Base-by-base conservation (phyloP, 2,888 invertebrate genomes). In the Eurytoma californica region DNA sequence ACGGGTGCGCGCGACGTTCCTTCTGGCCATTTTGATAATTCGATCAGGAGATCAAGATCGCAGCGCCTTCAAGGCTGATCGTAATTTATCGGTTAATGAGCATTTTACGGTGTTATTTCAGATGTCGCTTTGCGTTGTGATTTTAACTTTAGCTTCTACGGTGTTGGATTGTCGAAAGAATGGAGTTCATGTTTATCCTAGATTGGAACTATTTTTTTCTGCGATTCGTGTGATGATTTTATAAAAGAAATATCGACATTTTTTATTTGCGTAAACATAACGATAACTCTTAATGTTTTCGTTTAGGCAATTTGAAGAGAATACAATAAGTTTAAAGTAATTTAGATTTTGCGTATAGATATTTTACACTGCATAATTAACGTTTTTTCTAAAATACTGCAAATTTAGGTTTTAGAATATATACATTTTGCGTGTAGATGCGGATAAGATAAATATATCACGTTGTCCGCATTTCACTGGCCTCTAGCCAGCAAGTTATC, bases 401-500 rank as follows among this genome's bases (percentile, higher is more conserved):
- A 39, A 66, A 57, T 68, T 75, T 53, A n/a, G 47, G 51, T 24
- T 60, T 68, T 60, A 61, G 28, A 67, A 39, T 47, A 47, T 39
- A 39, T 39, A 67, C 60, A 60, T 57, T 73, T 66, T n/a, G 49
- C 24, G 16, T 20, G 61, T n/a, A 24, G 57, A 60, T 60, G 60
- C 30, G 39, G 20, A 60, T 13, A 47, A 53, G 73, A 53, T 53
- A 68, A 60, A 75, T 63, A 63, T 63, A 63, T 75, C 61, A 47
- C 39, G 51, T 20, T 69, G 68, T 20, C 61, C 51, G 57, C 53
- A 69, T 76, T 76, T 61, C 28, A 47, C 30, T 76, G 75, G 68
- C 53, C 49, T 14, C n/a, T 20, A 51, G 68, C 75, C 75, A 76
- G 30, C n/a, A 49, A 18, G 28, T 67, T 58, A 67, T 66, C 67